Evolutionary conservation across 2,113 vertebrate species (phyloP), one percentile per base, ranked within the genome.

Genomic region (Triplophysa siluroides): DNA sequence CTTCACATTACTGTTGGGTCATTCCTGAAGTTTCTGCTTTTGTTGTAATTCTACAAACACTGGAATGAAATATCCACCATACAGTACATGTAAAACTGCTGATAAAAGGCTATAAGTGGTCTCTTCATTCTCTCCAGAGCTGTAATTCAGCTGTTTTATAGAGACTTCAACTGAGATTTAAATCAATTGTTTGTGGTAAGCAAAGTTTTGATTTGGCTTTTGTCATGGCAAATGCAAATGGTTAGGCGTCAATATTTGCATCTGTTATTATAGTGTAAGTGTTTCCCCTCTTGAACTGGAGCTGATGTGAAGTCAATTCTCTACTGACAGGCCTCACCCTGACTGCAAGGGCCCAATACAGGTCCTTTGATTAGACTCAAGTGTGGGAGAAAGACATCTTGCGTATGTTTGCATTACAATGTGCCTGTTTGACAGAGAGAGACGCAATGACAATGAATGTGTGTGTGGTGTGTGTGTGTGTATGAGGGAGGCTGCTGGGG

Each of bases 191-290:
- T 54, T 54, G 50, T 54, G 16, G 16, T 54, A 6, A 54, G 18
- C 14, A 16, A 58, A 21, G 54, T 58, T 58, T 58, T n/a, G 54
- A 58, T 58, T 58, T 58, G n/a, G 50, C 50, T 18, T 18, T 18
- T 54, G 50, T 18, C 12, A 50, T 50, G 47, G 52, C 18, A 56
- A 56, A 56, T 56, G 52, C 18, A 19, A 58, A 58, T 21, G 8
- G 19, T 58, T 58, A 58, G n/a, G 58, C 94, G 94, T 93, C 93
- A 93, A 95, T 94, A 94, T 91, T 91, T 93, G 93, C 13, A 8
- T 47, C 93, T 94, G 94, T 93, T 92, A 91, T 91, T 94, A 92
- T 93, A 91, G 91, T 92, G 94, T 93, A 92, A 88, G 90, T 91
- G 84, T 80, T 86, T 90, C 87, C 91, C 88, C 91, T 82, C 78